A percentile compares a stretch with the other conserved stretches of the same genome.
Evolutionary conservation across 30 jellyfish, hydroid and myxozoan species (phyloP).

Genomic region (Cassiopea xamachana): DNA sequence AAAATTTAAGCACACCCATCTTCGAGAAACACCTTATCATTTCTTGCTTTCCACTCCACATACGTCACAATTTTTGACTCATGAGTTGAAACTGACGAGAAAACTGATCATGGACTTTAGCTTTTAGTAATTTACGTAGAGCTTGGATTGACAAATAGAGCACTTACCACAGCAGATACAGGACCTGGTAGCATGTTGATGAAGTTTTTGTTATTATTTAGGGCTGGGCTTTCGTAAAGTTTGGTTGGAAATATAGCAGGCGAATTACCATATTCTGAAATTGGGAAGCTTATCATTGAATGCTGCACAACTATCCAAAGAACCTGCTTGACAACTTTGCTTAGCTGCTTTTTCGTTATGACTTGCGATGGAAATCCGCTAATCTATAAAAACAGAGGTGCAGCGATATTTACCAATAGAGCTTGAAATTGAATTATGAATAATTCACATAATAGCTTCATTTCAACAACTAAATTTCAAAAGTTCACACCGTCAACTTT

Average conservation of each 20-base stretch:
- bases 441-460: no score
- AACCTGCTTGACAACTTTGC: background rate
- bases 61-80: no score
- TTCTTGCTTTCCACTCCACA: no score
- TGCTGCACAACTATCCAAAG: slow-evolving; percentile 71
- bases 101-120: no score
- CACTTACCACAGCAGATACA: slow-evolving; percentile 4
- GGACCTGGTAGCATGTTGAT: slow-evolving; percentile 20
- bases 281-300: slow-evolving; percentile 19
- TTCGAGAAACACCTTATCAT: no score
- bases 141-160: background rate
- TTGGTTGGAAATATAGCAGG: slow-evolving; percentile 23
- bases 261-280: slow-evolving; percentile 18
- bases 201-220: background rate
- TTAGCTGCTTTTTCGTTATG: background rate
- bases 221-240: background rate
- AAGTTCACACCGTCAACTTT: no score
- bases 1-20: no score
- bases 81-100: no score
- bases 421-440: no score
- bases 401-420: no score
- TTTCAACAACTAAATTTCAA: no score
- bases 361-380: background rate
- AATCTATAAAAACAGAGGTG: background rate
- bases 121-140: no score